A percentile compares a stretch with the other conserved stretches of the same genome.
phyloP scores from a whole-genome alignment of 2,113 vertebrate genomes.

The Edolisoma coerulescens region DNA sequence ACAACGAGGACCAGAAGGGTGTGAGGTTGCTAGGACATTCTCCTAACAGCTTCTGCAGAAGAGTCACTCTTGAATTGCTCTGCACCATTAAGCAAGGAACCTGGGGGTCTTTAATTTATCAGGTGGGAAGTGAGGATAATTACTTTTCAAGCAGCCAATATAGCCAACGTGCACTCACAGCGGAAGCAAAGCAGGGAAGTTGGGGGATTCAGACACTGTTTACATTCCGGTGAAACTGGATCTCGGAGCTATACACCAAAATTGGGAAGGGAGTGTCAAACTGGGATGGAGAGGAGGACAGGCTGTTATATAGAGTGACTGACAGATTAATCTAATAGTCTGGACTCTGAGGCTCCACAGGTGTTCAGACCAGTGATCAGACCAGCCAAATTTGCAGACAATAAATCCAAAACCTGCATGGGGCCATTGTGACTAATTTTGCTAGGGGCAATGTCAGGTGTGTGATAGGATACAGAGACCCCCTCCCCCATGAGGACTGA shows the following conservation, averaged over 20 bases:
- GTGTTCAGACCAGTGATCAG: constrained; percentile 38
- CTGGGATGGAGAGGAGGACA: constrained; percentile 40
- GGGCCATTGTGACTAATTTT: constrained; percentile 39
- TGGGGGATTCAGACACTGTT: constrained; percentile 56
- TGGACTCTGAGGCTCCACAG: constrained; percentile 54
- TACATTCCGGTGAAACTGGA: constrained; percentile 60
- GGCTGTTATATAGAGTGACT: constrained; percentile 57
- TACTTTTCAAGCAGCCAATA: constrained; percentile 53
- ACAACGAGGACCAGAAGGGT: constrained; percentile 12
- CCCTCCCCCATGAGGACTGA: not conserved
- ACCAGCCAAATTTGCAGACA: constrained; percentile 40
- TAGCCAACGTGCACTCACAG: not conserved
- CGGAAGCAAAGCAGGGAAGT: constrained; percentile 13
- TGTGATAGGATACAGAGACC: not conserved
- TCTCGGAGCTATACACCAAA: not conserved
- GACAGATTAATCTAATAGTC: constrained; percentile 66
- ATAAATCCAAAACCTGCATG: constrained; percentile 51
- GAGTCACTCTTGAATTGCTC: constrained; percentile 16
- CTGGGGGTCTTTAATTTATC: constrained; percentile 53
- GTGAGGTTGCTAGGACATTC: not conserved
- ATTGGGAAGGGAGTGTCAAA: constrained; percentile 20
- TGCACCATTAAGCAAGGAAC: constrained; percentile 30
- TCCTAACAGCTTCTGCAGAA: constrained; percentile 29
- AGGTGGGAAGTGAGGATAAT: constrained; percentile 36
- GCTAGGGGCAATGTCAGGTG: constrained; percentile 9